A percentile compares a stretch with the other conserved stretches of the same genome.
Conservation (phyloP, 1,140 invertebrate genomes). For the Sinella curviseta region DNA sequence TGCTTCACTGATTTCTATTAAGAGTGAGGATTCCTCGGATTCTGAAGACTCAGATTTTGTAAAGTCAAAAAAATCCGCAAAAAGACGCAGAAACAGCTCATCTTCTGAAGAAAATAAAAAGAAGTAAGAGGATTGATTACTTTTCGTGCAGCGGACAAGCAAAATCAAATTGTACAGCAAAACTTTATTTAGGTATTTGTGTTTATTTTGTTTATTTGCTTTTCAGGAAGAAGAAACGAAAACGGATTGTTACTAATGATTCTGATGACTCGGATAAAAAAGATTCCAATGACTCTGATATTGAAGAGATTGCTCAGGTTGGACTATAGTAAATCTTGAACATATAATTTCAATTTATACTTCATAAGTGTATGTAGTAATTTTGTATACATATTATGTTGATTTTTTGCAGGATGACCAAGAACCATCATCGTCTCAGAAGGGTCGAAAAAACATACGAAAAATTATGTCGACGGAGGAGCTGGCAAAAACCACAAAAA, state of each 20-base stretch:
- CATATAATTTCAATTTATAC: too few relatives aligned
- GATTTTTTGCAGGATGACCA: slow-evolving; percentile 31
- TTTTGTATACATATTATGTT: slow-evolving; percentile 31
- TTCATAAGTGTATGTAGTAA: too few relatives aligned
- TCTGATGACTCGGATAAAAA: slow-evolving; percentile 32
- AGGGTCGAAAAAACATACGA: slow-evolving; percentile 75
- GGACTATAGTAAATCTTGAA: slow-evolving; percentile 23
- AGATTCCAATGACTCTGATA: slow-evolving; percentile 42
- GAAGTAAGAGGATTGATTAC: slow-evolving; percentile 22
- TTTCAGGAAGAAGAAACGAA: slow-evolving; percentile 39
- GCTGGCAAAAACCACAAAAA: slow-evolving; percentile 76
- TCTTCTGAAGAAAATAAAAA: slow-evolving; percentile 48
- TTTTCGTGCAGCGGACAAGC: background rate
- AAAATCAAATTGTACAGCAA: background rate
- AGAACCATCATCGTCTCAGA: background rate
- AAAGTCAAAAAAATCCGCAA: slow-evolving; percentile 30
- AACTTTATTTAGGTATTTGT: background rate
- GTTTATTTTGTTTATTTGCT: slow-evolving; percentile 36
- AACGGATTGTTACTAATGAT: slow-evolving; percentile 30
- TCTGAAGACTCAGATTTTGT: slow-evolving; percentile 48
- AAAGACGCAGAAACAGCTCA: slow-evolving; percentile 40
- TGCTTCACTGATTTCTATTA: background rate
- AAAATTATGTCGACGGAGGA: slow-evolving; percentile 79
- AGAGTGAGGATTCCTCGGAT: slow-evolving; percentile 17
- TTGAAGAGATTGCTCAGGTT: slow-evolving; percentile 33